Evolutionary conservation across 2,888 invertebrate species (phyloP).

Genomic region (Eucera pruinosa): DNA sequence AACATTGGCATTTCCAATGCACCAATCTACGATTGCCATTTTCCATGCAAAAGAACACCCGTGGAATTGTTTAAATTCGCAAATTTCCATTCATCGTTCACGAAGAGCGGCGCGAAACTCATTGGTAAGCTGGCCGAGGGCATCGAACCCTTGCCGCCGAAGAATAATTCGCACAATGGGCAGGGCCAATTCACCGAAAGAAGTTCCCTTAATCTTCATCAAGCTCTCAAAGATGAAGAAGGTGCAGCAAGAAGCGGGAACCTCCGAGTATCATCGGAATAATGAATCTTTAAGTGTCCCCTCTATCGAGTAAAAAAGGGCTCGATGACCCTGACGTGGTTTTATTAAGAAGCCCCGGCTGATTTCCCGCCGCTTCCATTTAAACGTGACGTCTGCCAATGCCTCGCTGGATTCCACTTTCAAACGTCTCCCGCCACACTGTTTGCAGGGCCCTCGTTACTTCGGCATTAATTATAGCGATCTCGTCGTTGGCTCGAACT

Average conservation of each 20-base stretch:
- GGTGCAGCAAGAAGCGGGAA: conserved; percentile 12
- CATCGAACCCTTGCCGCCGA: too few species aligned
- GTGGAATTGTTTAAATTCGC: too few species aligned
- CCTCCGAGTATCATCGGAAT: conserved; percentile 40
- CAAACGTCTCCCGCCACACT: conserved; percentile 23
- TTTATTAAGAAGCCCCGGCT: conserved; percentile 38
- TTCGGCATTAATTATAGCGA: conserved; percentile 69
- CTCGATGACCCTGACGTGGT: conserved; percentile 38
- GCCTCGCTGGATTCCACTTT: conserved; percentile 18
- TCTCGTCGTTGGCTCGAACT: conserved; percentile 41
- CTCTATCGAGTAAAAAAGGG: conserved; percentile 5
- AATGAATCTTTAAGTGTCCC: conserved; percentile 46
- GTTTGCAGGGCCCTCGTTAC: conserved; percentile 45
- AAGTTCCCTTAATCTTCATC: conserved; percentile 43
- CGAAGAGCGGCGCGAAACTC: too few species aligned
- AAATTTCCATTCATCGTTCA: too few species aligned
- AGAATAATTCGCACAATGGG: conserved; percentile 3
- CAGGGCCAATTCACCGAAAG: background rate
- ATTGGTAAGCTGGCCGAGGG: too few species aligned
- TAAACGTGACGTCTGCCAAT: conserved; percentile 33
- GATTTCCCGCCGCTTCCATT: conserved; percentile 31
- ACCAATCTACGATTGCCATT: too few species aligned
- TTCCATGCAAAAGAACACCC: too few species aligned
- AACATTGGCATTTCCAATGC: too few species aligned
- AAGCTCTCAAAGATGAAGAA: conserved; percentile 30